Conservation (phyloP, 2,888 invertebrate species). For the Pediacus dermestoides region DNA sequence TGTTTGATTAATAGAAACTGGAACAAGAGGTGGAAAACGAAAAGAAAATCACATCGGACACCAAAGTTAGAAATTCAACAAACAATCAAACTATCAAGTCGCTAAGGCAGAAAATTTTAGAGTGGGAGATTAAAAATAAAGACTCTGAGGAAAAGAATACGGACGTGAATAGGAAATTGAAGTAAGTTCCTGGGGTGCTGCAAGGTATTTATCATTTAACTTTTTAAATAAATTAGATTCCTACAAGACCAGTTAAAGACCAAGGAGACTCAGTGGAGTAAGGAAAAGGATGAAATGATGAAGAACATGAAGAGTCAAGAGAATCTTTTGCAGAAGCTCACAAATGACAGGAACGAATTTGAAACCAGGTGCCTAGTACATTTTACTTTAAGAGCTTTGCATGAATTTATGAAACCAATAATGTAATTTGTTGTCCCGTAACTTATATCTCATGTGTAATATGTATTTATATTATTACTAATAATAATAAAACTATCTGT, state of each 20-base stretch:
- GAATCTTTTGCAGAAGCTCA: constrained; percentile 38
- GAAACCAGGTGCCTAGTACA: constrained; percentile 47
- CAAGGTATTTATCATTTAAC: background rate
- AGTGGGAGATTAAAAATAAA: constrained; percentile 48
- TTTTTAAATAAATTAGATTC: constrained; percentile 29
- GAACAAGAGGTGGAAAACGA: constrained; percentile 40
- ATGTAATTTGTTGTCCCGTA: no score
- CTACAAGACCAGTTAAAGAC: constrained; percentile 39
- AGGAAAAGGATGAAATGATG: constrained; percentile 41
- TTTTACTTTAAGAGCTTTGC: constrained; percentile 43
- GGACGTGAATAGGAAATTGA: constrained; percentile 38
- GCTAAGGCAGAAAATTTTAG: constrained; percentile 48
- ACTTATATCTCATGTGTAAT: no score
- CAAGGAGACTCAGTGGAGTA: constrained; percentile 41
- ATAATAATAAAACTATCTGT: no score
- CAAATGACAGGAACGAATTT: constrained; percentile 37
- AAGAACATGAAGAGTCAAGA: constrained; percentile 39
- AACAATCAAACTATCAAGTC: constrained; percentile 47
- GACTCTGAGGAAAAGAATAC: constrained; percentile 45
- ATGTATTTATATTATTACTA: no score
- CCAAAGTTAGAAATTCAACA: constrained; percentile 29
- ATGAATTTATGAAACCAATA: constrained; percentile 31
- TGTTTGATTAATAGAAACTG: constrained; percentile 38
- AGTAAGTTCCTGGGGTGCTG: constrained; percentile 26
- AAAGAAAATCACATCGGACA: constrained; percentile 30